Base-by-base conservation (phyloP, 2,113 vertebrate species). In the Muscicapa adusta region DNA sequence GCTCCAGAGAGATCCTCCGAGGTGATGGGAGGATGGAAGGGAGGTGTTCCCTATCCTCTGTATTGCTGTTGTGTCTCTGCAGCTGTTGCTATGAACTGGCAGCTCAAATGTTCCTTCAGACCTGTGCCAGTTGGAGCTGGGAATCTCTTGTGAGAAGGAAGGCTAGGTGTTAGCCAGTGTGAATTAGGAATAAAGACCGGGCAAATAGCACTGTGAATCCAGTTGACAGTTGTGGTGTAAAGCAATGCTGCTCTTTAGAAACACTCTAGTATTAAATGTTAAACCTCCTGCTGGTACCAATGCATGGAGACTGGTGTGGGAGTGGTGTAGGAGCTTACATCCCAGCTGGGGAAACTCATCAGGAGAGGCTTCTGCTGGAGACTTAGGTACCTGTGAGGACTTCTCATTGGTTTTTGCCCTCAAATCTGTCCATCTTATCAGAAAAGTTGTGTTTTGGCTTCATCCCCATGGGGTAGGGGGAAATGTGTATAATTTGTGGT, bases 391-490 rank as follows among this genome's bases (percentile, higher is more conserved):
- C 75, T 51, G 47, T 67, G 74, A 94, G 85, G 89, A 93, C 51
- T 88, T 88, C 5, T 65, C 36, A 47, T 93, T 1, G 0, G 11
- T 77, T 95, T 88, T 94, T 91, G 48, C 89, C 88, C 91, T 91
- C 88, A 72, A 75, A 86, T 71, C 76, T 79, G 56, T 93, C 71
- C 72, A 63, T 87, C 38, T 70, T 54, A 28, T 89, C 83, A 83
- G 81, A 88, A 96, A 95, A 88, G 77, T 96, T 91, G 58, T 77
- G 34, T 77, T 90, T 85, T 73, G 83, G 92, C 97, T 95, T 93
- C 76, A 91, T 96, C 89, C 93, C 89, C 82, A 33, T 66, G 57
- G 94, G 88, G 75, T 86, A 76, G 60, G 92, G 94, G 72, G 73
- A 85, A 94, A 93, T 25, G 14, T 47, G 73, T 74, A 22, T 43